Base-by-base conservation (phyloP, 2,113 vertebrate species). In the Brachyhypopomus gauderio region DNA sequence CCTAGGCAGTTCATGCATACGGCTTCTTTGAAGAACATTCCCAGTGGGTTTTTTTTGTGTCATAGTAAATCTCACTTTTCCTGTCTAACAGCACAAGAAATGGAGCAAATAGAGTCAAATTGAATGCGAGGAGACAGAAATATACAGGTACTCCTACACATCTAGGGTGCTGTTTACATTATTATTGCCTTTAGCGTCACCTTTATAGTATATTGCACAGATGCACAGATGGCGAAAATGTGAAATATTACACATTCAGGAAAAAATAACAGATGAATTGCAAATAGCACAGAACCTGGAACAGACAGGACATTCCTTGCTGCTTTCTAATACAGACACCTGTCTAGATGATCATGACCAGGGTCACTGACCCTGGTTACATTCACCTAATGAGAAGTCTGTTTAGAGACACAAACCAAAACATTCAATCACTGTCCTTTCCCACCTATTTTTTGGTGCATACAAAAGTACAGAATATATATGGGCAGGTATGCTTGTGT, bases 1-100 rank as follows among this genome's bases (percentile, higher is more conserved):
- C 69, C 27, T 16, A 11, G 56, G 52, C 22, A 34, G 71, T 62
- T 16, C 17, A 60, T 62, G 69, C 56, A 27, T 69, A 36, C n/a
- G 22, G 48, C 19, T 62, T 59, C 72, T 62, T 73, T 34, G 63
- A 73, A 73, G 30, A 70, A 69, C 58, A 16, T 48, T 73, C 63
- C 45, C 52, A 56, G 22, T 72, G 59, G 45, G n/a, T 20, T 7
- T 3, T 19, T 52, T 74, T 22, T 20, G 34, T 8, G 20, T 9
- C 22, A 6, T 41, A 41, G 20, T 70, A 41, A 36, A 69, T n/a
- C 36, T 38, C 45, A 2, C 55, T 66, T 36, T 22, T 1, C 38
- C n/a, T 79, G 22, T 77, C 74, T 34, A 56, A 58, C 30, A 17
- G 59, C 3, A 48, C 0, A 22, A 74, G 48, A 58, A 72, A 59